Conservation (phyloP, 2,888 invertebrate genomes). For the Mayetiola destructor region DNA sequence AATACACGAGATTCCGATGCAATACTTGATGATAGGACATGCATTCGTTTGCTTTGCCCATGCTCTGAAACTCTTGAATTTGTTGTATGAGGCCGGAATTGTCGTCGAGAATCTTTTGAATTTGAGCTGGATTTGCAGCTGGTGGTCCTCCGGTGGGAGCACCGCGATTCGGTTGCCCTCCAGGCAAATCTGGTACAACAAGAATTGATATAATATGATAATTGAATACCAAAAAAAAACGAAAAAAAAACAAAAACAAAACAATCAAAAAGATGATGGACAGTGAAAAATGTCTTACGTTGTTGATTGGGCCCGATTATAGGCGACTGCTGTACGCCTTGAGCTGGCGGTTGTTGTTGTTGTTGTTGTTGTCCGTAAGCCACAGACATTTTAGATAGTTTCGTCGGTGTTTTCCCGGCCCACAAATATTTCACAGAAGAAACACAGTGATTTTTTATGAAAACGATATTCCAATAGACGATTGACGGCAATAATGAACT, state of each 20-base stretch:
- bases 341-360: slow-evolving; percentile 2
- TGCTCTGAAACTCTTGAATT: slow-evolving; percentile 90
- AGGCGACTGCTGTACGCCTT: not conserved
- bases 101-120: slow-evolving; percentile 94
- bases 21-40: slow-evolving; percentile 87
- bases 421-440: not conserved
- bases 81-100: slow-evolving; percentile 93
- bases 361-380: slow-evolving; percentile 12
- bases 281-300: not conserved
- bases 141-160: slow-evolving; percentile 34
- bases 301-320: not conserved
- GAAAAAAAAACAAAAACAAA: too few species aligned
- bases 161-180: slow-evolving; percentile 37
- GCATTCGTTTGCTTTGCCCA: slow-evolving; percentile 86
- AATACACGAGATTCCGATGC: slow-evolving; percentile 88
- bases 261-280: too few species aligned
- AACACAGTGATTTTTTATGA: not conserved
- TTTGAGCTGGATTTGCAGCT: slow-evolving; percentile 68
- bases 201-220: not conserved
- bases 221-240: not conserved
- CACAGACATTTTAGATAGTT: not conserved
- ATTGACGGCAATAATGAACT: too few species aligned
- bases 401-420: not conserved
- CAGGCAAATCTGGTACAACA: not conserved
- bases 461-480: too few species aligned